A percentile compares a stretch with the other conserved stretches of the same genome.
Conservation (phyloP, 2,797 vertebrate species). For the Choloepus didactylus region DNA sequence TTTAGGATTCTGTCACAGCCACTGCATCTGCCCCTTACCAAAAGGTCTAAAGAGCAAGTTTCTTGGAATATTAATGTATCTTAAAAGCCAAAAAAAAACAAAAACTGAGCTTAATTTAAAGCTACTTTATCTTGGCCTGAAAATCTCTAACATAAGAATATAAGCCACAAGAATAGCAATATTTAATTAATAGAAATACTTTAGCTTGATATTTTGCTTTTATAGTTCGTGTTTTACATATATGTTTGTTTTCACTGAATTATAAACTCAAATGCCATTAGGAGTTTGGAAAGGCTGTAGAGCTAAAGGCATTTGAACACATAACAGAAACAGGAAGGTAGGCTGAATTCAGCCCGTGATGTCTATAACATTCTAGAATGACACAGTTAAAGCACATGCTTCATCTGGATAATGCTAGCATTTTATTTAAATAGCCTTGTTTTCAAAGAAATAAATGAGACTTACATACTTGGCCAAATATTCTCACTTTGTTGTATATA, state of each 20-base stretch:
- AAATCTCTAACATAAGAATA: constrained; percentile 30
- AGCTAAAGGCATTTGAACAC: background rate
- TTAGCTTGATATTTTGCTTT: background rate
- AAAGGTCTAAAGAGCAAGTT: background rate
- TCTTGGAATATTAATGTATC: background rate
- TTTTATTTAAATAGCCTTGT: background rate
- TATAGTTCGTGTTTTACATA: background rate
- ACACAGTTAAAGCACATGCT: background rate
- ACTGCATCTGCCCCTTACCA: background rate
- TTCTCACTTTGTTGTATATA: background rate
- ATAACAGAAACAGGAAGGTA: background rate
- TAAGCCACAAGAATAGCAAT: background rate
- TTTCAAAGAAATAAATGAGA: constrained; percentile 24
- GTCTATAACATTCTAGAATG: background rate
- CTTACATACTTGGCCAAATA: background rate
- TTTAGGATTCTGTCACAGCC: background rate
- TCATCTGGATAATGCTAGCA: background rate
- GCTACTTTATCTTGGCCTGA: background rate
- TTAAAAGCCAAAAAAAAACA: background rate
- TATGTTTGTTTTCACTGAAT: background rate
- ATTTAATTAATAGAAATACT: background rate
- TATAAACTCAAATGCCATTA: background rate
- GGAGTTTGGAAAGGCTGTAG: background rate
- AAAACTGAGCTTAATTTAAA: background rate
- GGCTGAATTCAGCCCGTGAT: background rate